Conservation (phyloP, 2,888 invertebrate species). For the Hirtodrosophila trivittata region DNA sequence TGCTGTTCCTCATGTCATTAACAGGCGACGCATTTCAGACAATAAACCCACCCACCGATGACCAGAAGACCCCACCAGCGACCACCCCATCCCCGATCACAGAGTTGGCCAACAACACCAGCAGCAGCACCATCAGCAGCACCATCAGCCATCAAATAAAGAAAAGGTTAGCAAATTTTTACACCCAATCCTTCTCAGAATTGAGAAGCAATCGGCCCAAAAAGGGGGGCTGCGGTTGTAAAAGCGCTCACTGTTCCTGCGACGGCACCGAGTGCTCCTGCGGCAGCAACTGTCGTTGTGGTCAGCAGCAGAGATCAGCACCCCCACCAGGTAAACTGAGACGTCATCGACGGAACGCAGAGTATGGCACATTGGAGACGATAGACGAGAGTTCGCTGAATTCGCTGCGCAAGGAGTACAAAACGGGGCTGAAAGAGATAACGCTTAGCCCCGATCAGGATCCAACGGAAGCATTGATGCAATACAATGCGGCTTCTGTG, state of each 20-base stretch:
- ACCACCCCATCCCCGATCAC: conserved; percentile 12
- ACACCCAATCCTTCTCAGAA: conserved; percentile 17
- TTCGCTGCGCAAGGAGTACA: conserved; percentile 78
- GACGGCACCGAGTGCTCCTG: conserved; percentile 39
- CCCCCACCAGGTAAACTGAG: not conserved
- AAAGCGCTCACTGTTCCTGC: conserved; percentile 40
- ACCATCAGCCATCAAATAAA: conserved; percentile 46
- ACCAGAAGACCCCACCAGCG: conserved; percentile 30
- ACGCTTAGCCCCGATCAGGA: conserved; percentile 81
- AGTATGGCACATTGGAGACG: conserved; percentile 75
- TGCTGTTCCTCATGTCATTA: conserved; percentile 79
- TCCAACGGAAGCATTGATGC: conserved; percentile 80
- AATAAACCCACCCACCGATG: conserved; percentile 54
- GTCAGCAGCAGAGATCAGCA: conserved; percentile 22
- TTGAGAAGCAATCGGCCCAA: not conserved
- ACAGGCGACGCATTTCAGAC: conserved; percentile 84
- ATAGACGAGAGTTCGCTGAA: conserved; percentile 78
- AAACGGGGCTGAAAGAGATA: conserved; percentile 79
- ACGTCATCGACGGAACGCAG: conserved; percentile 51
- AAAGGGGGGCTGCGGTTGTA: conserved; percentile 32
- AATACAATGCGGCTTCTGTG: conserved; percentile 81
- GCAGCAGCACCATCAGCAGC: conserved; percentile 18
- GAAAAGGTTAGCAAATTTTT: conserved; percentile 70
- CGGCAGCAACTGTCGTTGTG: conserved; percentile 37
- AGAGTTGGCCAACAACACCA: conserved; percentile 8